phyloP scores from a whole-genome alignment of 1,140 invertebrate species.

The Panagrolaimus sp. region DNA sequence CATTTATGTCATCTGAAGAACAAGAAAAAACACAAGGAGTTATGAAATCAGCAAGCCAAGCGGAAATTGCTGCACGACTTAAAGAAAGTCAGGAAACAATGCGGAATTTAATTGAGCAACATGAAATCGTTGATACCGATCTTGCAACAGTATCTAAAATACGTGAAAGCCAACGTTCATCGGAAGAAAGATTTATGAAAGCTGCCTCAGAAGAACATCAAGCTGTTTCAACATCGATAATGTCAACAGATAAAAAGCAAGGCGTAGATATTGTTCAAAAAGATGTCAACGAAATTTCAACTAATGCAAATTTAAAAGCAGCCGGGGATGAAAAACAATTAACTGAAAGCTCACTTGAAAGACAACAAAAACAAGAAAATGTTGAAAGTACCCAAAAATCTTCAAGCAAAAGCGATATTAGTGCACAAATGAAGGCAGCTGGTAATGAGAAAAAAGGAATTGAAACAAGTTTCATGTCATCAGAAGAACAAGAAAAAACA shows the following conservation, averaged over 20 bases:
- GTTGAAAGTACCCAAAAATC: background rate
- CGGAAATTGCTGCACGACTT: background rate
- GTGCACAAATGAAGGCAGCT: background rate
- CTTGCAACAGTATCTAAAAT: background rate
- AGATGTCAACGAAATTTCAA: background rate
- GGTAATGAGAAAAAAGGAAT: background rate
- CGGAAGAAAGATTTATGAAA: background rate
- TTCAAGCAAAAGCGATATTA: background rate
- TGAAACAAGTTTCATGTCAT: background rate
- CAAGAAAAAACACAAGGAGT: background rate
- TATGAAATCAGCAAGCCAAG: background rate
- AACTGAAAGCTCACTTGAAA: background rate
- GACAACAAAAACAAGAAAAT: background rate
- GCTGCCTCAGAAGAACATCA: conserved; percentile 1
- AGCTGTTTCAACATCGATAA: background rate
- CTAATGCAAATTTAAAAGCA: background rate
- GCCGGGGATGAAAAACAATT: background rate
- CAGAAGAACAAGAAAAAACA: background rate
- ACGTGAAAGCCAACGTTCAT: background rate
- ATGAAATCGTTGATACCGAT: background rate
- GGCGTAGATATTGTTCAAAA: background rate
- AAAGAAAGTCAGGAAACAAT: conserved; percentile 3
- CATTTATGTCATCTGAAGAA: background rate
- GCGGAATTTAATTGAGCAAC: background rate
- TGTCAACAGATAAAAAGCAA: background rate